These are phyloP conservation scores for Sclerodermus sp. DNA, from an alignment of 2,888 invertebrate species.

Conservation along the genomic window DNA sequence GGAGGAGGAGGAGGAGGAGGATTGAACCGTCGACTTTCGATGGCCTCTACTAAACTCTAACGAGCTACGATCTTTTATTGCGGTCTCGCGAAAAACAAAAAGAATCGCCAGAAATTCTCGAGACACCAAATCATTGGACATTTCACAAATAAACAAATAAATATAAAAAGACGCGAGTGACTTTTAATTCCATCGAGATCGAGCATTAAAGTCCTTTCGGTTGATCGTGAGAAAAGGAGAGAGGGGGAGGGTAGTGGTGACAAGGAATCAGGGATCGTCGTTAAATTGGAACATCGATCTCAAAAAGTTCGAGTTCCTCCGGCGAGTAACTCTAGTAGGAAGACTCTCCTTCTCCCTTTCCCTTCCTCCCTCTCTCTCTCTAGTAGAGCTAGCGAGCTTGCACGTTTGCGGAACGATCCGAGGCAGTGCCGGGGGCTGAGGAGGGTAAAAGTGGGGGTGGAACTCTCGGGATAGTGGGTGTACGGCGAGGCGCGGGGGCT, in stretches of 20 bases:
- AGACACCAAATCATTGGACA: too few species aligned
- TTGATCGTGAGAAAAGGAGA: not conserved
- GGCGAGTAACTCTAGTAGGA: not conserved
- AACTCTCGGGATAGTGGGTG: conserved; percentile 26
- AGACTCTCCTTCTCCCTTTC: not conserved
- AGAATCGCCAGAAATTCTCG: too few species aligned
- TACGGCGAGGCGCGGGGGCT: conserved; percentile 44
- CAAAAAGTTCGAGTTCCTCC: not conserved
- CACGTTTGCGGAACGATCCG: conserved; percentile 8
- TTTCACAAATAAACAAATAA: too few species aligned
- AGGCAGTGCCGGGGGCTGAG: conserved; percentile 13
- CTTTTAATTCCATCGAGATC: too few species aligned
- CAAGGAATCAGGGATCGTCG: conserved; percentile 7
- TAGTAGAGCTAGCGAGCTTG: not conserved
- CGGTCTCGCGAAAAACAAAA: too few species aligned
- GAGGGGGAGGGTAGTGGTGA: not conserved
- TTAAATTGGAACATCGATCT: conserved; percentile 17
- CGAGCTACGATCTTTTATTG: too few species aligned
- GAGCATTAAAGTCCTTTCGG: too few species aligned
- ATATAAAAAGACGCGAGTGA: too few species aligned
- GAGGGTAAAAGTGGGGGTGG: conserved; percentile 1
- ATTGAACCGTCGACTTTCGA: too few species aligned
- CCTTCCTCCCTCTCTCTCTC: not conserved
- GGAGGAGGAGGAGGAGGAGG: too few species aligned
- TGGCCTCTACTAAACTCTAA: too few species aligned